Percentiles rank a stretch among this genome's conserved stretches.
Evolutionary conservation across 2,113 vertebrate genomes (phyloP).

Genomic region (Trochalopteron elliotii): DNA sequence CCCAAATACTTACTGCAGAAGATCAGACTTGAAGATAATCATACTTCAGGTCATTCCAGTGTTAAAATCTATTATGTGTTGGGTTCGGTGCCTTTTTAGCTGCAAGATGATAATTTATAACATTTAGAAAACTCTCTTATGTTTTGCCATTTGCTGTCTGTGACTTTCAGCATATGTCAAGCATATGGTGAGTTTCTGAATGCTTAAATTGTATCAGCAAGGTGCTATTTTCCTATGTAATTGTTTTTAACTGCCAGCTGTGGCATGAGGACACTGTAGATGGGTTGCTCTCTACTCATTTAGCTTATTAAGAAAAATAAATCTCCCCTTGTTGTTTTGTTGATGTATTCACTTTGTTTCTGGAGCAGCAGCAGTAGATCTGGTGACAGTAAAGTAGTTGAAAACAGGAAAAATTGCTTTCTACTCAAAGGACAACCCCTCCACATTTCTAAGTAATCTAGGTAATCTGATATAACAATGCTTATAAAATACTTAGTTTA

Average conservation of each 20-base stretch:
- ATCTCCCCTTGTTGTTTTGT: neutral
- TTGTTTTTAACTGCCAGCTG: neutral
- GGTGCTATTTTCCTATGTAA: neutral
- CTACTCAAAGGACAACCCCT: neutral
- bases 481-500: neutral
- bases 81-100: neutral
- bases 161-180: constrained; percentile 34
- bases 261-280: neutral
- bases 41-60: neutral
- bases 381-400: neutral
- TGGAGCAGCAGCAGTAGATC: neutral
- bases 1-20: neutral
- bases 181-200: constrained; percentile 47
- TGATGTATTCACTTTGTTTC: constrained; percentile 17
- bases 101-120: neutral
- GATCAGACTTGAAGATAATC: constrained; percentile 7
- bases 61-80: neutral
- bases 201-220: neutral
- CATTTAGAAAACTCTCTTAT: constrained; percentile 15
- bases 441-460: neutral
- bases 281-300: neutral
- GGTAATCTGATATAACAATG: neutral
- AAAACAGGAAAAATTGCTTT: neutral
- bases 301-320: constrained; percentile 1
- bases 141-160: constrained; percentile 19